These are phyloP conservation scores for Turnix velox DNA, from an alignment of 2,113 vertebrate genomes.

Conservation along the genomic window DNA sequence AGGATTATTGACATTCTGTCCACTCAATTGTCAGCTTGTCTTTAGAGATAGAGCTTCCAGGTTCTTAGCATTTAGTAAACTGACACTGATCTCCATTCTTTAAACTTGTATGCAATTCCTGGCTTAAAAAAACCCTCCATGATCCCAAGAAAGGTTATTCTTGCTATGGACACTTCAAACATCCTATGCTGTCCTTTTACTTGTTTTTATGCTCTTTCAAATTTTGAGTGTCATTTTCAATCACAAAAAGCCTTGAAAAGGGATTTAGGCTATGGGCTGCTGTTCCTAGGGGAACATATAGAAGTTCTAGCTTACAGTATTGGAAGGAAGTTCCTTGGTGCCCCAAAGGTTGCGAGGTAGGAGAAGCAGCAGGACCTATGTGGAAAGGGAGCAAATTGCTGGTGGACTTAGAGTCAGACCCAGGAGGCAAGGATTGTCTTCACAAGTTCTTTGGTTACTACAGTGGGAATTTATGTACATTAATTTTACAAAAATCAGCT, in stretches of 20 bases:
- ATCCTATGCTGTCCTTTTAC: not conserved
- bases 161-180: slow-evolving; percentile 9
- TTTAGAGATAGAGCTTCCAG: slow-evolving; percentile 68
- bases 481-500: not conserved
- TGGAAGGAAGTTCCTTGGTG: not conserved
- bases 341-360: not conserved
- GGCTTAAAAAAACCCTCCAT: slow-evolving; percentile 16
- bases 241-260: not conserved
- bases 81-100: slow-evolving; percentile 76
- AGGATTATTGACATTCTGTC: slow-evolving; percentile 82
- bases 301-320: not conserved
- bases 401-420: not conserved
- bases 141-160: slow-evolving; percentile 14
- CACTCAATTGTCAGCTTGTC: slow-evolving; percentile 72
- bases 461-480: not conserved
- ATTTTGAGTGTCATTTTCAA: not conserved
- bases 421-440: not conserved
- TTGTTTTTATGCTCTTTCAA: not conserved
- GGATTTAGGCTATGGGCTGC: not conserved
- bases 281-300: accelerated
- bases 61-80: slow-evolving; percentile 72
- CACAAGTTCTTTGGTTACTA: not conserved
- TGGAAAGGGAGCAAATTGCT: not conserved
- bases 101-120: slow-evolving; percentile 46
- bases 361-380: not conserved